phyloP scores from a whole-genome alignment of 2,888 invertebrate genomes.

The Spilarctia lutea region DNA sequence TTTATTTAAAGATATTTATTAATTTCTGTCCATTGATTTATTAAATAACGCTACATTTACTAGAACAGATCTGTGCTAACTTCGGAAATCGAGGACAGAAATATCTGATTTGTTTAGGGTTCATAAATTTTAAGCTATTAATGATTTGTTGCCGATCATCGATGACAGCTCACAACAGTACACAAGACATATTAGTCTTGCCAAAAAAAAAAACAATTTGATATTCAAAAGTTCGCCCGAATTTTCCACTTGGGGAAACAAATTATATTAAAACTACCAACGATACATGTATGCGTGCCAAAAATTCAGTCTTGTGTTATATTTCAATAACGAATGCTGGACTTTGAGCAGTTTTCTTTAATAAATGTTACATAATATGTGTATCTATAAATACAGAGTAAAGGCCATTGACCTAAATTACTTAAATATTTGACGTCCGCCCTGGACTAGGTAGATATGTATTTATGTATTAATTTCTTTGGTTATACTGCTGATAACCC shows the following conservation, averaged over 20 bases:
- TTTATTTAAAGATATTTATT: too few relatives aligned
- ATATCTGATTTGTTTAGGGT: too few relatives aligned
- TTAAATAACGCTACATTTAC: neutral
- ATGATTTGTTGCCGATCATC: neutral
- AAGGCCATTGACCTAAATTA: constrained; percentile 54
- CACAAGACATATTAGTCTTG: neutral
- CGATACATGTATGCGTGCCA: constrained; percentile 55
- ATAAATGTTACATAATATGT: constrained; percentile 28
- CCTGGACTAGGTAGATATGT: neutral
- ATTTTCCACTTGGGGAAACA: neutral
- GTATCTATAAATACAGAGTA: constrained; percentile 39
- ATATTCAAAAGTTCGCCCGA: neutral
- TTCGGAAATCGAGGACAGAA: neutral
- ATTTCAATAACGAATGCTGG: constrained; percentile 58
- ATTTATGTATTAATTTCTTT: neutral
- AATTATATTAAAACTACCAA: constrained; percentile 23
- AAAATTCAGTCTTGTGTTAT: constrained; percentile 54
- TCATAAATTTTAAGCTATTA: neutral
- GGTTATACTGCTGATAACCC: neutral
- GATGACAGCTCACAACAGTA: neutral
- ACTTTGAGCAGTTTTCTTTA: constrained; percentile 52
- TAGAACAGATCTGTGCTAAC: neutral
- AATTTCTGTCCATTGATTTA: neutral
- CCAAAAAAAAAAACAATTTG: neutral
- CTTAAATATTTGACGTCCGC: constrained; percentile 18